phyloP scores from a whole-genome alignment of 2,113 vertebrate species.

The Murina feae region DNA sequence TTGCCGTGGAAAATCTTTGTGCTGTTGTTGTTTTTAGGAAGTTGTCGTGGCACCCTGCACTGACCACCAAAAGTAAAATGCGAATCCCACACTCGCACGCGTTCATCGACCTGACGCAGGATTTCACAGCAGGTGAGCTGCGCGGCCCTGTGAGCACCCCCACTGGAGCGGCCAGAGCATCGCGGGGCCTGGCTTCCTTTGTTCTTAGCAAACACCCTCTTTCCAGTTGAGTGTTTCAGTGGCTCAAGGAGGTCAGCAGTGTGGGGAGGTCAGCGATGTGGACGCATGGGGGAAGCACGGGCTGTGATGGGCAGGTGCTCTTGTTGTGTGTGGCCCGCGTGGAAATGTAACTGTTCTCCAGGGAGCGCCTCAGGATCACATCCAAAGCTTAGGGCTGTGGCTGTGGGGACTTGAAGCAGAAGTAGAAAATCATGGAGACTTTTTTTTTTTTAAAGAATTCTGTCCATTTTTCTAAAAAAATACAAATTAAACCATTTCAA shows the following conservation, averaged over 20 bases:
- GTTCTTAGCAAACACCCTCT: not conserved
- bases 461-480: constrained; percentile 50
- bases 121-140: constrained; percentile 95
- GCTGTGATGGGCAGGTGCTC: no score
- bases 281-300: not conserved
- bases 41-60: constrained; percentile 79
- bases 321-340: not conserved
- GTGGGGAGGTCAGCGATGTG: not conserved
- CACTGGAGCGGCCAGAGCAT: not conserved
- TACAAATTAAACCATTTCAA: constrained; percentile 10
- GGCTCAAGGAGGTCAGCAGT: no score
- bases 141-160: not conserved
- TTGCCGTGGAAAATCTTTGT: not conserved
- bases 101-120: constrained; percentile 94
- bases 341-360: not conserved
- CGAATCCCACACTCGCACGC: constrained; percentile 92
- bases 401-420: not conserved
- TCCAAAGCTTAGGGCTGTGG: not conserved
- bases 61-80: constrained; percentile 81
- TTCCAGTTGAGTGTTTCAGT: no score
- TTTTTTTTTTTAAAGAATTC: constrained; percentile 8
- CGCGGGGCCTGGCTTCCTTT: not conserved
- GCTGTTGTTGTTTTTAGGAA: constrained; percentile 75
- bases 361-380: not conserved
- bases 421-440: not conserved